Percentiles rank a stretch among this genome's conserved stretches.
phyloP scores from a whole-genome alignment of 2,797 vertebrate species.

The Lophotriccus pileatus region DNA sequence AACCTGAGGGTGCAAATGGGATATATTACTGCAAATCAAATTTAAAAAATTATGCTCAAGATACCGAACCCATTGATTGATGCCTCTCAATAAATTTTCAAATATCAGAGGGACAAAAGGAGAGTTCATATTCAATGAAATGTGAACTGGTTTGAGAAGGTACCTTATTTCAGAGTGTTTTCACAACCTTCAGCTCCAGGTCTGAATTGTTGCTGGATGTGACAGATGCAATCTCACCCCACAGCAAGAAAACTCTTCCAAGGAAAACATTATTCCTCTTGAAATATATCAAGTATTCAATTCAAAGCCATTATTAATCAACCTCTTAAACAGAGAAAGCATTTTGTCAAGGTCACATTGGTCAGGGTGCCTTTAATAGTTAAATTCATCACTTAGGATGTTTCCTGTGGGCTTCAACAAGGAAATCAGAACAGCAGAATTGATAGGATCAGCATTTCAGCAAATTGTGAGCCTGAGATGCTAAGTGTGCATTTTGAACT shows the following conservation, averaged over 20 bases:
- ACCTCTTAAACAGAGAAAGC: neutral
- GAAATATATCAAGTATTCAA: neutral
- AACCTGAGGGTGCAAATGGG: neutral
- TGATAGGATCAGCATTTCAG: slow-evolving; percentile 23
- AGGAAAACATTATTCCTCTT: neutral
- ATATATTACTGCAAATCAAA: neutral
- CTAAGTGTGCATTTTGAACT: neutral
- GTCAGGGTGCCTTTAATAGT: neutral
- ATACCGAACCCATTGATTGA: neutral
- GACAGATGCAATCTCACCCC: neutral
- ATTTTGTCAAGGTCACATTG: neutral
- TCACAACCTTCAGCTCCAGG: neutral
- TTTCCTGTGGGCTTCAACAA: neutral
- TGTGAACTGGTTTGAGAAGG: neutral
- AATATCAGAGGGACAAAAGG: neutral
- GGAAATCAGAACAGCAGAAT: neutral
- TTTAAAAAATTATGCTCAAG: neutral
- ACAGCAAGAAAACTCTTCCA: neutral
- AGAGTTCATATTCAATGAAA: neutral
- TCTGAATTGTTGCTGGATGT: neutral
- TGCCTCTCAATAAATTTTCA: neutral
- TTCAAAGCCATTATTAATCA: slow-evolving; percentile 8
- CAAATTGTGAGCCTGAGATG: neutral
- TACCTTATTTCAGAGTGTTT: neutral
- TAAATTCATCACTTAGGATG: slow-evolving; percentile 7